Conservation (phyloP, 2,113 vertebrate species). For the Charadrius vociferus region DNA sequence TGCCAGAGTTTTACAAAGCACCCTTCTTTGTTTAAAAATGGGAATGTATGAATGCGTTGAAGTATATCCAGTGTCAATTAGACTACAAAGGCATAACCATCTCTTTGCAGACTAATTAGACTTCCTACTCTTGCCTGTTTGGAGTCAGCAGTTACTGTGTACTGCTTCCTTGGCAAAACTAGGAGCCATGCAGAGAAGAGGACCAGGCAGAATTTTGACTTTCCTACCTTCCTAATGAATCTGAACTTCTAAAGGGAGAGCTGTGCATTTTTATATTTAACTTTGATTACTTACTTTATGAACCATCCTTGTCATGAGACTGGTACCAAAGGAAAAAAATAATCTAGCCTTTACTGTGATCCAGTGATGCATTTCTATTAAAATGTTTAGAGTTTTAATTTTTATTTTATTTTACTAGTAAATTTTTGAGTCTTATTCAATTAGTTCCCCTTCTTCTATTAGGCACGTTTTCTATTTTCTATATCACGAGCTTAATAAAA, state of each 20-base stretch:
- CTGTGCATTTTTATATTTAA: background rate
- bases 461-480: background rate
- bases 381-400: background rate
- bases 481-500: background rate
- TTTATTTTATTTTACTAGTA: background rate
- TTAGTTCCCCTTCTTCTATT: background rate
- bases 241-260: background rate
- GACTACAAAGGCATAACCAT: background rate
- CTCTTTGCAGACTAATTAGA: conserved; percentile 26
- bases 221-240: background rate
- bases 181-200: background rate
- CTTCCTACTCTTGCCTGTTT: background rate
- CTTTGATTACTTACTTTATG: background rate
- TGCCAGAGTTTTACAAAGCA: background rate
- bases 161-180: background rate
- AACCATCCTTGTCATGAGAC: background rate
- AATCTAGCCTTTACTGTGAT: background rate
- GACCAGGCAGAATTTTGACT: background rate
- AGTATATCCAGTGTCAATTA: background rate
- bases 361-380: background rate
- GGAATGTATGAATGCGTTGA: background rate
- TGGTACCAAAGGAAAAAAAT: background rate
- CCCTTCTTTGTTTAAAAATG: background rate
- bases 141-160: background rate
- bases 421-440: background rate